A percentile compares a stretch with the other conserved stretches of the same genome.
These are phyloP conservation scores for Drosophila bocqueti DNA, from an alignment of 1,140 invertebrate genomes.

Conservation along the genomic window DNA sequence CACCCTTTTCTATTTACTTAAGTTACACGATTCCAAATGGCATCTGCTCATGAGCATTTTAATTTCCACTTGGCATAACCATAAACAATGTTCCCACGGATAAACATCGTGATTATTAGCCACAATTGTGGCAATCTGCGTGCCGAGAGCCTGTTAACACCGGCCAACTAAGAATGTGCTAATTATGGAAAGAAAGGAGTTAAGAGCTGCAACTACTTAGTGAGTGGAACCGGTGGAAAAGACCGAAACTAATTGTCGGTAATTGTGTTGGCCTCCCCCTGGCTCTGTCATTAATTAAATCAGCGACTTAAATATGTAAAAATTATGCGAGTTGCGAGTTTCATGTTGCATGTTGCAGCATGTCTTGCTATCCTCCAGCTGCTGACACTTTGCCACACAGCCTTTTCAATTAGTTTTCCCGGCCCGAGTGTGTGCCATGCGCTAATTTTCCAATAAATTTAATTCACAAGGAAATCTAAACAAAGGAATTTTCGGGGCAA, in stretches of 20 bases:
- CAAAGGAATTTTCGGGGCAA: constrained; percentile 68
- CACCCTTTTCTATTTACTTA: background rate
- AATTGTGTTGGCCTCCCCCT: constrained; percentile 53
- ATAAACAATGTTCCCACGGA: constrained; percentile 36
- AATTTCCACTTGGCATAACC: constrained; percentile 3
- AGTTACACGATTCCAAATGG: constrained; percentile 3
- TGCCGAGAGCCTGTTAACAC: constrained; percentile 57
- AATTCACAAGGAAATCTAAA: constrained; percentile 82
- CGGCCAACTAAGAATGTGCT: constrained; percentile 65
- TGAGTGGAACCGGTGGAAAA: constrained; percentile 14
- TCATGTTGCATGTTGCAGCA: constrained; percentile 29
- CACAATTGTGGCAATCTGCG: constrained; percentile 50
- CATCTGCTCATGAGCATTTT: constrained; percentile 11
- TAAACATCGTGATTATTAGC: constrained; percentile 41
- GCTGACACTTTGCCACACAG: constrained; percentile 18
- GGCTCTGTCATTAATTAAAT: constrained; percentile 48
- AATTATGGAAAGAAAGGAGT: constrained; percentile 54
- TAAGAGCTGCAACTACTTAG: constrained; percentile 44
- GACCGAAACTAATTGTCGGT: constrained; percentile 64
- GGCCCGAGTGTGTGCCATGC: constrained; percentile 60
- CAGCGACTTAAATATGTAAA: constrained; percentile 50
- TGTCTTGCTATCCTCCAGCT: constrained; percentile 2
- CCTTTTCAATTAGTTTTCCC: constrained; percentile 71
- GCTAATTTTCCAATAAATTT: constrained; percentile 84
- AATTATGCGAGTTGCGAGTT: constrained; percentile 48